Conservation (phyloP, 2,113 vertebrate genomes). For the Chaenocephalus aceratus region DNA sequence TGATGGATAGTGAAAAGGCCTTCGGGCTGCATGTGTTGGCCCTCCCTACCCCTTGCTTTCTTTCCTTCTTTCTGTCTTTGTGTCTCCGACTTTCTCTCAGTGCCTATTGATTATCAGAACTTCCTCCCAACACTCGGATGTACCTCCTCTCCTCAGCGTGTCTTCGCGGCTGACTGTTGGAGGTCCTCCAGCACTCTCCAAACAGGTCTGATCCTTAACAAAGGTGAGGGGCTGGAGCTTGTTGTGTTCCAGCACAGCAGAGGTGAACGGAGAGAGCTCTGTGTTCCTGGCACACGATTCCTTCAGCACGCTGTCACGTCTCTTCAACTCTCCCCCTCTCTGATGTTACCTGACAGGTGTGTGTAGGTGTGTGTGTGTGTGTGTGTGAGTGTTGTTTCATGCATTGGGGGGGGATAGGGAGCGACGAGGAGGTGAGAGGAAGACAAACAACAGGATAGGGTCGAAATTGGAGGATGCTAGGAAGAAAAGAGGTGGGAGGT, state of each 20-base stretch:
- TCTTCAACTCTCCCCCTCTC: slow-evolving; percentile 64
- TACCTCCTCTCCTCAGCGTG: slow-evolving; percentile 36
- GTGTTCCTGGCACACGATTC: slow-evolving; percentile 74
- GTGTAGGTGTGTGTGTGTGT: slow-evolving; percentile 18
- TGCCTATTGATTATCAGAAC: slow-evolving; percentile 70
- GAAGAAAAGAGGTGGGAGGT: slow-evolving; percentile 55
- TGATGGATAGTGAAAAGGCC: slow-evolving; percentile 78
- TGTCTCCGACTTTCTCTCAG: slow-evolving; percentile 42
- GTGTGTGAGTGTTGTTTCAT: slow-evolving; percentile 44
- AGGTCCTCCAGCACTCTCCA: slow-evolving; percentile 66
- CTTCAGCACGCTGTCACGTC: slow-evolving; percentile 75
- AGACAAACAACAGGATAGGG: slow-evolving; percentile 63
- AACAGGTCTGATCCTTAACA: slow-evolving; percentile 57
- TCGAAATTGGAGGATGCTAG: slow-evolving; percentile 42
- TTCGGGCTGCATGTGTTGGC: slow-evolving; percentile 61
- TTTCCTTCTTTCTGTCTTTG: slow-evolving; percentile 35
- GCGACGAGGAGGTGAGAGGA: slow-evolving; percentile 26
- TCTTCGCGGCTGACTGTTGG: slow-evolving; percentile 52
- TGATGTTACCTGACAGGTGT: slow-evolving; percentile 80
- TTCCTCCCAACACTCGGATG: slow-evolving; percentile 42
- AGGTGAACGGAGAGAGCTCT: slow-evolving; percentile 64
- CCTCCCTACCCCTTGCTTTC: slow-evolving; percentile 45
- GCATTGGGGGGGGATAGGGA: slow-evolving; percentile 30
- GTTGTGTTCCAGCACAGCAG: slow-evolving; percentile 65
- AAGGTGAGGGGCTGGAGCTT: slow-evolving; percentile 55